Conservation (phyloP, 2,888 invertebrate species). For the Cryptus armator region DNA sequence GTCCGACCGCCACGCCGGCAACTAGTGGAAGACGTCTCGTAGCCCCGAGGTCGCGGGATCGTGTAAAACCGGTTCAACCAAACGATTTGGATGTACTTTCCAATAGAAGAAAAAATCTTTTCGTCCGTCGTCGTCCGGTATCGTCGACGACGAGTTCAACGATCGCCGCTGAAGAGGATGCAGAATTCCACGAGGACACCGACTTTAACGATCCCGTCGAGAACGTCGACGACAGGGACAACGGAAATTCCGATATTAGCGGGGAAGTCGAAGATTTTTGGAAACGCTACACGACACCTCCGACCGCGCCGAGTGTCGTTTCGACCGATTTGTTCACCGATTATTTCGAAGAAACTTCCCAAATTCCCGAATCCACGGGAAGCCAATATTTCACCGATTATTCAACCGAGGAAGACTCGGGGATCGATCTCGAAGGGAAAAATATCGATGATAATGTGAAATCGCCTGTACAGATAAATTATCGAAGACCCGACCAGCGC, state of each 20-base stretch:
- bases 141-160: conserved; percentile 70
- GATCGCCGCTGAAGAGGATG: conserved; percentile 30
- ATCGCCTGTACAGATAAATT: conserved; percentile 35
- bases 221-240: conserved; percentile 29
- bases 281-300: conserved; percentile 72
- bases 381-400: background rate
- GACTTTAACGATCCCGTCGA: conserved; percentile 28
- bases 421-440: background rate
- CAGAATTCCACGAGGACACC: background rate
- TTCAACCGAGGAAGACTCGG: background rate
- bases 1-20: conserved; percentile 67
- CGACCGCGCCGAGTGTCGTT: conserved; percentile 46
- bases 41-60: conserved; percentile 43
- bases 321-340: conserved; percentile 20
- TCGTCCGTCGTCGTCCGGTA: conserved; percentile 76
- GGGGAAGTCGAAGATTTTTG: conserved; percentile 72
- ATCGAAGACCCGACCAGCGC: conserved; percentile 66
- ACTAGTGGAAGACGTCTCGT: conserved; percentile 47
- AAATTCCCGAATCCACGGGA: background rate
- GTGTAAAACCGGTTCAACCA: conserved; percentile 5
- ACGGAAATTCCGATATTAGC: conserved; percentile 5
- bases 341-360: conserved; percentile 30
- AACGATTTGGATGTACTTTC: conserved; percentile 59
- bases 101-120: conserved; percentile 77
- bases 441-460: background rate